A percentile compares a stretch with the other conserved stretches of the same genome.
Evolutionary conservation across 2,113 vertebrate species (phyloP).

Genomic region (Rhea americana): DNA sequence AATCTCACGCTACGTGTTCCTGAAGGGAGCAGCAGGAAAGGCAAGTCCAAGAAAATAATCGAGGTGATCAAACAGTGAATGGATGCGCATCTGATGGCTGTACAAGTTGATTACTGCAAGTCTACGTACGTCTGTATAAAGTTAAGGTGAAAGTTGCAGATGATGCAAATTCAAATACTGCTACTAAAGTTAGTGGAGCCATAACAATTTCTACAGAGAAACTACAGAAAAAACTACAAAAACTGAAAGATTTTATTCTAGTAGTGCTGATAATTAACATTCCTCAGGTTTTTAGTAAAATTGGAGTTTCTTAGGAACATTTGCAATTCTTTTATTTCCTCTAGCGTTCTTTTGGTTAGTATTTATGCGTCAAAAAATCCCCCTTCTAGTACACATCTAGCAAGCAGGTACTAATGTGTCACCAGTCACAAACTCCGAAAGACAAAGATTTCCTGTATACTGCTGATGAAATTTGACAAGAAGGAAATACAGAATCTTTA

Average conservation of each 20-base stretch:
- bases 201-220: not conserved
- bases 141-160: accelerated
- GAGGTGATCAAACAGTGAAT: accelerated
- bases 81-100: accelerated
- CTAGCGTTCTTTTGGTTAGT: accelerated
- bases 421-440: not conserved
- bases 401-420: not conserved
- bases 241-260: not conserved
- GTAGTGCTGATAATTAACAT: accelerated
- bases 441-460: not conserved
- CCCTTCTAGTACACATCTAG: too few relatives aligned
- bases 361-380: not conserved
- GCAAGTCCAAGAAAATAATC: accelerated
- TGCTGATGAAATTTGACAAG: too few relatives aligned
- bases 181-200: accelerated
- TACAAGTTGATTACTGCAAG: not conserved
- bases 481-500: not conserved
- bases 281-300: not conserved
- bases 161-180: not conserved
- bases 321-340: not conserved
- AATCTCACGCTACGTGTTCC: accelerated
- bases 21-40: accelerated
- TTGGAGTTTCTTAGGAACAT: accelerated
- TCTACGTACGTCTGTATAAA: accelerated
- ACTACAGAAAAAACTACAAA: too few relatives aligned